phyloP scores from a whole-genome alignment of 1,140 invertebrate genomes.

The Nasonia vitripennis region DNA sequence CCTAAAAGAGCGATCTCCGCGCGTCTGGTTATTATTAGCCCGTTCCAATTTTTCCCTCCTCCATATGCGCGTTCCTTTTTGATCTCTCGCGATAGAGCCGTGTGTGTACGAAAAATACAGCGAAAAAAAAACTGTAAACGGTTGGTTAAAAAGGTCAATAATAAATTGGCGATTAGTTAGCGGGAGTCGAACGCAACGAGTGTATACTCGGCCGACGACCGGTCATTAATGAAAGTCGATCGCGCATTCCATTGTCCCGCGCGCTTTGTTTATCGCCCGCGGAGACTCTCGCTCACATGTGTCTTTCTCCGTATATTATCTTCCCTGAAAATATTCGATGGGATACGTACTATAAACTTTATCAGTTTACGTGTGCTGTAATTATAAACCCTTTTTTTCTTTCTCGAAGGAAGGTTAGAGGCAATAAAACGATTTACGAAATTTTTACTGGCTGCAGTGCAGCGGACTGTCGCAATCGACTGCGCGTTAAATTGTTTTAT shows the following conservation, averaged over 20 bases:
- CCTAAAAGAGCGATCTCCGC: conserved; percentile 30
- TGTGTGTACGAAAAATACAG: not conserved
- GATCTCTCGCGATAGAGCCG: not conserved
- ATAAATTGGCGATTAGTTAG: conserved; percentile 30
- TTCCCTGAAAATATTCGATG: not conserved
- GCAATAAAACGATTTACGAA: not conserved
- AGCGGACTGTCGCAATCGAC: no score
- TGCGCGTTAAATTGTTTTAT: no score
- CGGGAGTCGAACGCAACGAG: not conserved
- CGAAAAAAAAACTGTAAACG: no score
- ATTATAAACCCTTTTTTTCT: no score
- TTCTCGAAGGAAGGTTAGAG: no score
- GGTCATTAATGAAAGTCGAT: conserved; percentile 46
- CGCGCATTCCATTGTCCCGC: conserved; percentile 34
- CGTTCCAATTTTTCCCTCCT: not conserved
- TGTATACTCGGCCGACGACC: not conserved
- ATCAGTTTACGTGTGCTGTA: not conserved
- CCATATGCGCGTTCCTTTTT: not conserved
- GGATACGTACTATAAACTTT: not conserved
- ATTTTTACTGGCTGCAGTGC: not conserved
- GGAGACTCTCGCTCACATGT: not conserved
- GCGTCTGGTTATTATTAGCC: conserved; percentile 37
- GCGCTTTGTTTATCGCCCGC: conserved; percentile 33
- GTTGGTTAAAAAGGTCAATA: not conserved
- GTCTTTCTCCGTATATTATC: not conserved